Evolutionary conservation across 2,113 vertebrate genomes (phyloP).

Genomic region (Cinclus cinclus): DNA sequence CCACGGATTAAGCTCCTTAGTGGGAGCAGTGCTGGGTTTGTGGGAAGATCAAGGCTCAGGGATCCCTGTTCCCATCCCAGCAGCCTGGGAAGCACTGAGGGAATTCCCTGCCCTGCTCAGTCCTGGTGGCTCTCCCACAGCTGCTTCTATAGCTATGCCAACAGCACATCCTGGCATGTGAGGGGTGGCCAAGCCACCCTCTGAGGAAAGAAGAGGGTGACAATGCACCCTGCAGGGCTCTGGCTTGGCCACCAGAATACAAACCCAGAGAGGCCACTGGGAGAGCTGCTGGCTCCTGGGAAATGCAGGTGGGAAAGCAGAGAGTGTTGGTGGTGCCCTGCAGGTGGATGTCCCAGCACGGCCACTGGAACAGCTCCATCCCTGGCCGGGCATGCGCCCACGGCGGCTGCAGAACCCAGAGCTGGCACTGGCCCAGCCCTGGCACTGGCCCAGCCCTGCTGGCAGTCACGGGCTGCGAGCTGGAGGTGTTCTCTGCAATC

Average conservation of each 20-base stretch:
- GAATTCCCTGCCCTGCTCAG: neutral
- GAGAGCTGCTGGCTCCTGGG: neutral
- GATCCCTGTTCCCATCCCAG: fast-evolving
- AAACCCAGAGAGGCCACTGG: fast-evolving
- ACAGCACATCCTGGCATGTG: fast-evolving
- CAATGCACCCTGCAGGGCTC: fast-evolving
- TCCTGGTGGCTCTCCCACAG: fast-evolving
- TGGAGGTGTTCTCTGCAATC: neutral
- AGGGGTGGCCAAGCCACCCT: neutral
- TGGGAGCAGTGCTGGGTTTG: fast-evolving
- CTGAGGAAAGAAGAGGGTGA: fast-evolving
- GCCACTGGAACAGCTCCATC: neutral
- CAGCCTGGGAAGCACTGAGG: neutral
- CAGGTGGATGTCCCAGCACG: neutral
- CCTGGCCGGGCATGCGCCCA: fast-evolving
- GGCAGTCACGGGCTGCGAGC: neutral
- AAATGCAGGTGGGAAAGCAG: neutral
- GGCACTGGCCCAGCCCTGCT: neutral
- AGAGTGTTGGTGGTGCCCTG: neutral
- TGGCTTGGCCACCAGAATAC: neutral
- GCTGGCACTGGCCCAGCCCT: neutral
- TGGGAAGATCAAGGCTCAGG: neutral
- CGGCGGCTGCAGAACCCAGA: fast-evolving
- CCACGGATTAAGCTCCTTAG: neutral
- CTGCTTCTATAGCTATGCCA: neutral